Conservation (phyloP, 2,797 vertebrate genomes). For the Liasis olivaceus region DNA sequence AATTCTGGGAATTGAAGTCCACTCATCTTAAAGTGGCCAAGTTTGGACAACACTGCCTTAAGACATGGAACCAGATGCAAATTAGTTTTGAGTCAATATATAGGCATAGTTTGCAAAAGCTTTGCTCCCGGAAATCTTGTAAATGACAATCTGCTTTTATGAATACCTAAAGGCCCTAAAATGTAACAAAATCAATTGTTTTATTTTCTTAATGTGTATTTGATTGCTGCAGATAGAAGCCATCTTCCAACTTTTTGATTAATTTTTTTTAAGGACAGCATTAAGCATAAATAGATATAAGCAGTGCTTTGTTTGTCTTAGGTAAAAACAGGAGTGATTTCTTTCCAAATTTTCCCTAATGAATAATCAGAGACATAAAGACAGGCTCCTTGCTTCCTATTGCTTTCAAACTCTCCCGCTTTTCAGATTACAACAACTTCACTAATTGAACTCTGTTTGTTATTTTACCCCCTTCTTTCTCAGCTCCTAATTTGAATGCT, state of each 20-base stretch:
- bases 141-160: neutral
- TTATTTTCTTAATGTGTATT: slow-evolving; percentile 14
- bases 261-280: neutral
- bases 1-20: too few species aligned
- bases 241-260: slow-evolving; percentile 38
- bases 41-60: too few species aligned
- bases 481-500: slow-evolving; percentile 30
- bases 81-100: neutral
- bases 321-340: slow-evolving; percentile 54
- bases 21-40: too few species aligned
- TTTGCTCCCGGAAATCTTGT: neutral
- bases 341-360: slow-evolving; percentile 44
- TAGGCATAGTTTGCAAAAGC: neutral
- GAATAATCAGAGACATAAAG: slow-evolving; percentile 50
- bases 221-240: slow-evolving; percentile 12
- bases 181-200: neutral
- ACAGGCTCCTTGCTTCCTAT: slow-evolving; percentile 35
- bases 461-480: slow-evolving; percentile 18
- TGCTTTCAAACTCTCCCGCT: slow-evolving; percentile 32
- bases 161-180: neutral
- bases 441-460: slow-evolving; percentile 50
- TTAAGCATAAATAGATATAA: slow-evolving; percentile 59
- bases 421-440: slow-evolving; percentile 46
- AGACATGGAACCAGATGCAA: neutral
- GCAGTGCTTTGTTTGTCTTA: slow-evolving; percentile 54